A percentile compares a stretch with the other conserved stretches of the same genome.
These are phyloP conservation scores for Cecidostiba fungosa DNA, from an alignment of 2,888 invertebrate species.

Conservation along the genomic window DNA sequence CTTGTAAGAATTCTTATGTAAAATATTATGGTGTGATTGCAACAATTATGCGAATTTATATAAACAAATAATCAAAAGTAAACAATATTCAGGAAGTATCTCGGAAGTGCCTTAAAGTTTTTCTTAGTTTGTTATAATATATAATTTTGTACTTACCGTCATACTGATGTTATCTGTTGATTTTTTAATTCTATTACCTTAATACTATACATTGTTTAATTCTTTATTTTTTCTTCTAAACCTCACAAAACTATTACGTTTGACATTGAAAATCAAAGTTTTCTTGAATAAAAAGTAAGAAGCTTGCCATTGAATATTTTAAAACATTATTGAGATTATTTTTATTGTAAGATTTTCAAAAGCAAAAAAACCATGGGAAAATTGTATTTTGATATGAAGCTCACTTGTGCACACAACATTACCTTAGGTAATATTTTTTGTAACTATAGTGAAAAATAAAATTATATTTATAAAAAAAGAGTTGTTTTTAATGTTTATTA, in stretches of 20 bases:
- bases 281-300: background rate
- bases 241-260: background rate
- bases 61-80: background rate
- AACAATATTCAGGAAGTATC: background rate
- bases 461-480: slow-evolving; percentile 47
- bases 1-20: too few relatives aligned
- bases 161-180: slow-evolving; percentile 36
- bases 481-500: slow-evolving; percentile 21
- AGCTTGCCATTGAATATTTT: background rate
- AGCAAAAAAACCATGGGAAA: background rate
- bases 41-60: background rate
- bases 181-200: background rate
- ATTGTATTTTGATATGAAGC: background rate
- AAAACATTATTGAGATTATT: background rate
- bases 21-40: background rate
- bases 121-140: background rate
- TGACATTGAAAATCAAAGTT: background rate
- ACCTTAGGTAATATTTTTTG: slow-evolving; percentile 39
- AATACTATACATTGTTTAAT: background rate
- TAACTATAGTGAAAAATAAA: slow-evolving; percentile 38
- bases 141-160: slow-evolving; percentile 30
- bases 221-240: background rate
- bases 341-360: background rate
- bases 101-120: slow-evolving; percentile 1
- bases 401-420: slow-evolving; percentile 5